Evolutionary conservation across 2,113 vertebrate species (phyloP).

Genomic region (Seriola dumerili): DNA sequence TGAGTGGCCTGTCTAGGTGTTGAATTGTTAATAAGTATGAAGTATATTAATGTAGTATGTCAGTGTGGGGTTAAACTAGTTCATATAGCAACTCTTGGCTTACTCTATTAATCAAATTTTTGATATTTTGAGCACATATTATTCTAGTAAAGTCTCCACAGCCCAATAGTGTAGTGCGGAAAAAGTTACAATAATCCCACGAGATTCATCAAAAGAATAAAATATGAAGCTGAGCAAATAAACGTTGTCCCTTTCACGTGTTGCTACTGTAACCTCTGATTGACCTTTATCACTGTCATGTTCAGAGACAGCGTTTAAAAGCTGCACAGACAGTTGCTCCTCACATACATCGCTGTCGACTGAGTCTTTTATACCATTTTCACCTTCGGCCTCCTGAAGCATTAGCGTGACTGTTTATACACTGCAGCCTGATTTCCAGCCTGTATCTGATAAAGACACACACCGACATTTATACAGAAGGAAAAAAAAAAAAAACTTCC

Average conservation of each 20-base stretch:
- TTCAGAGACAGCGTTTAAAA: not conserved
- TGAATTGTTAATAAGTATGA: not conserved
- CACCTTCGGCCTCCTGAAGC: conserved; percentile 47
- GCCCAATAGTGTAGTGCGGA: not conserved
- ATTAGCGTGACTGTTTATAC: conserved; percentile 48
- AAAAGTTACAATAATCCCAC: not conserved
- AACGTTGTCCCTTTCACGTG: not conserved
- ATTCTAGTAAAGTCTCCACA: not conserved
- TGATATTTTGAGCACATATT: not conserved
- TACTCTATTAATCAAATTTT: not conserved
- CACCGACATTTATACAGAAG: conserved; percentile 41
- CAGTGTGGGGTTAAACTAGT: not conserved
- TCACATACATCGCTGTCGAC: not conserved
- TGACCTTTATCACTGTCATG: not conserved
- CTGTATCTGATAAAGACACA: conserved; percentile 56
- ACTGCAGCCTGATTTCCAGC: not conserved
- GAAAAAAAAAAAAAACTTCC: conserved; percentile 46
- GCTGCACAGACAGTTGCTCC: not conserved
- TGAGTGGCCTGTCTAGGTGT: not conserved
- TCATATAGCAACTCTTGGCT: too few species aligned
- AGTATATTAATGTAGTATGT: not conserved
- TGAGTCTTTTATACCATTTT: conserved; percentile 20
- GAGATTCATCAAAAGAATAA: not conserved
- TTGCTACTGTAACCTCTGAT: not conserved
- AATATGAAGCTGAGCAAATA: not conserved